Base-by-base conservation (phyloP, 2,888 invertebrate species). In the Aphidoletes aphidimyza region DNA sequence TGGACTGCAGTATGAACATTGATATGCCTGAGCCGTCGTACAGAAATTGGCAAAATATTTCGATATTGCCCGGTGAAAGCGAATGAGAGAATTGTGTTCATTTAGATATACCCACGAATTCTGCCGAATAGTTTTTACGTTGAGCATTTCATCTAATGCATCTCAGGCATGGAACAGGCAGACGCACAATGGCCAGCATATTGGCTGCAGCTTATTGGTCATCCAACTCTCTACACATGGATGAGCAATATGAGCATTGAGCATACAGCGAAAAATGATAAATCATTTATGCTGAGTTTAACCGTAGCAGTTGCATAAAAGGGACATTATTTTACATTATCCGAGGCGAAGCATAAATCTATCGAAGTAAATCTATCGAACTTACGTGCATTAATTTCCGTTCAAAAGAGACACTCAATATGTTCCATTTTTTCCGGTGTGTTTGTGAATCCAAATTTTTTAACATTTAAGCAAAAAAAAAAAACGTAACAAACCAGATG, bases 361-460 rank as follows among this genome's bases (percentile, higher is more conserved):
- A 69, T 54, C 30, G n/a, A n/a, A n/a, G n/a, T n/a, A n/a, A n/a
- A 69, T 30, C 34, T 26, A 69, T 69, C 69, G 69, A 69, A 69
- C 69, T 69, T 69, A 69, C 69, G 69, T 69, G 69, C 69, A 69
- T 69, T 69, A 69, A 69, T 69, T 69, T 69, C 69, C 69, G 69
- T 9, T 69, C n/a, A 14, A 42, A 42, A 11, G 69, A 69, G 69
- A 30, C 14, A 69, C 30, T 69, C 69, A 69, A 69, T 69, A 69
- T 69, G 69, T 30, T 34, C 69, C 69, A 34, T n/a, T 47, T 47
- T 47, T 47, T 47, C 11, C 17, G 17, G 47, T 14, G 6, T 47
- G 47, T 47, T 11, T 17, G 22, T 22, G 9, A 54, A 22, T n/a
- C 22, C 22, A 54, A 47, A 47, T 47, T 54, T 3, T 54, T 5